A percentile compares a stretch with the other conserved stretches of the same genome.
These are phyloP conservation scores for Gambusia holbrooki DNA, from an alignment of 2,113 vertebrate genomes.

Conservation along the genomic window DNA sequence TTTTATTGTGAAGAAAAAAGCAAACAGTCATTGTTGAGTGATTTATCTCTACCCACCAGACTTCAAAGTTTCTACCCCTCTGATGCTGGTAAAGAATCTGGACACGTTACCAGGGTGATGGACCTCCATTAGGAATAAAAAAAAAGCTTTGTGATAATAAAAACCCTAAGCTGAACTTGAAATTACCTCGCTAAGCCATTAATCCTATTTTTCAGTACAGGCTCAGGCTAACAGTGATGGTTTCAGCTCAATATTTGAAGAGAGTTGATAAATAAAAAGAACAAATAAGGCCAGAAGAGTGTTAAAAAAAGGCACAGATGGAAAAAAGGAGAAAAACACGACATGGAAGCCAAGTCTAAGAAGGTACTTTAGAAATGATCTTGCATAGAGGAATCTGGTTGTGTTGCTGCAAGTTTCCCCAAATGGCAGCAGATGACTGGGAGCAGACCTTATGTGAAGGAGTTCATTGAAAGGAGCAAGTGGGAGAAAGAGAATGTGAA, in stretches of 20 bases:
- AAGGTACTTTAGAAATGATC: neutral
- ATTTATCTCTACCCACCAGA: too few relatives aligned
- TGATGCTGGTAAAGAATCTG: too few relatives aligned
- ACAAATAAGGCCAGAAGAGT: neutral
- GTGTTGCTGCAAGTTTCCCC: neutral
- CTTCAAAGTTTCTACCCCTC: too few relatives aligned
- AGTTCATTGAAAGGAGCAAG: conserved; percentile 23
- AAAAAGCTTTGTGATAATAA: neutral
- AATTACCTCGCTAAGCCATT: neutral
- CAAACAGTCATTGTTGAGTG: too few relatives aligned
- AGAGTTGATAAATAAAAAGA: neutral
- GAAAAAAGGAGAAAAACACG: neutral
- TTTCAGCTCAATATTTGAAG: neutral
- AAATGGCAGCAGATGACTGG: conserved; percentile 1
- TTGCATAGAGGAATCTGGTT: neutral
- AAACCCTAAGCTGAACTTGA: neutral
- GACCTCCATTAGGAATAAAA: neutral
- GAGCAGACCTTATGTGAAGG: conserved; percentile 2
- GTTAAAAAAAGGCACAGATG: neutral
- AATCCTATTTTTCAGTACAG: neutral
- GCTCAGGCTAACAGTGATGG: neutral
- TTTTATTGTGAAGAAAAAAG: too few relatives aligned
- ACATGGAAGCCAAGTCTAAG: neutral
- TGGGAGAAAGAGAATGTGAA: conserved; percentile 11
- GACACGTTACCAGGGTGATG: neutral